Conservation (phyloP, 2,113 vertebrate species). For the Pithys albifrons region DNA sequence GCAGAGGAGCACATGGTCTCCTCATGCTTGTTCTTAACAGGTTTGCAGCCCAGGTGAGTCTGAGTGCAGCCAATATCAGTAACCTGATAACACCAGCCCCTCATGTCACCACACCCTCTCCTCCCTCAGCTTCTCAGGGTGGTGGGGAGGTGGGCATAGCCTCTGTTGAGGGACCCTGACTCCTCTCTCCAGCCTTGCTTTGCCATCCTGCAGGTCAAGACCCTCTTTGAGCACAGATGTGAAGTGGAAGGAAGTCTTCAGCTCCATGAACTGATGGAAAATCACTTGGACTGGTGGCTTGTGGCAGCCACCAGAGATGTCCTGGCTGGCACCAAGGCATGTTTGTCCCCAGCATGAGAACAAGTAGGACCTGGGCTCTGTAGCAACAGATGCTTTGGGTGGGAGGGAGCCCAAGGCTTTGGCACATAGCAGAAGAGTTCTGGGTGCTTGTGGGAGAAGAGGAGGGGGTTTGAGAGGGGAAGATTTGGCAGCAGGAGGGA, state of each 20-base stretch:
- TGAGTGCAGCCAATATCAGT: no score
- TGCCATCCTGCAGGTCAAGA: background rate
- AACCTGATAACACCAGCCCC: background rate
- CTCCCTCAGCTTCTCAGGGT: background rate
- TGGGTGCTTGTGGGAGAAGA: background rate
- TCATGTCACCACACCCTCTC: background rate
- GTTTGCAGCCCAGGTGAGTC: no score
- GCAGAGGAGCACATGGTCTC: no score
- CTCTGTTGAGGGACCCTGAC: background rate
- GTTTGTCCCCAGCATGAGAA: background rate
- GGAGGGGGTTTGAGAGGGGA: background rate
- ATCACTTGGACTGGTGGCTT: background rate
- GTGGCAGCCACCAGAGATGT: background rate
- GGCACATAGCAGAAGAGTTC: background rate
- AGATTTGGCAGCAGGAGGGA: background rate
- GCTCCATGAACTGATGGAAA: background rate
- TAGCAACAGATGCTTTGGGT: background rate
- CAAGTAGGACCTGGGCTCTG: background rate
- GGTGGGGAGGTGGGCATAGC: background rate
- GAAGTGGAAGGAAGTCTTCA: background rate
- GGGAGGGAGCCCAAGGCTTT: background rate
- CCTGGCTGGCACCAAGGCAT: background rate
- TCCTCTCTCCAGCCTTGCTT: background rate
- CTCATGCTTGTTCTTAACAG: no score
- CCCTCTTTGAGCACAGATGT: background rate